Evolutionary conservation across 2,888 invertebrate species (phyloP), one percentile per base, ranked within the genome.

Genomic region (Lepetodrilus schrolli): DNA sequence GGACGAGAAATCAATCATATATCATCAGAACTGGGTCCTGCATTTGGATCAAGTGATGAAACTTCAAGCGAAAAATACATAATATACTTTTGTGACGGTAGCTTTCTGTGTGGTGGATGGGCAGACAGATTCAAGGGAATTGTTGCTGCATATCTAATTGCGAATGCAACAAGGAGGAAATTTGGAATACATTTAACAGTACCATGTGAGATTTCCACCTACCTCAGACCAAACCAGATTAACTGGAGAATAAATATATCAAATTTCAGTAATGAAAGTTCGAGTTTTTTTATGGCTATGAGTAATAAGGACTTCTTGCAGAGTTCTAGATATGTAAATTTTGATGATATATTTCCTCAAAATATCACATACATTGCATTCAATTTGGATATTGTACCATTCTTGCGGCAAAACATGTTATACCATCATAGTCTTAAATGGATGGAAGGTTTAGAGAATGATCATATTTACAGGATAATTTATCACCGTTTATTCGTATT

Each of bases 101-200:
- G 21, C 0, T 68, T 68, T 17, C 13, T 7, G 26, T 68, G 68
- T 47, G 68, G 68, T 8, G 68, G 68, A 1, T 68, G 68, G 68
- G 47, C 68, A 1, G 68, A 68, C 47, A 3, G 68, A 21, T 47
- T 68, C 17, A 68, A 68, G 26, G 68, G 68, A 38, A 47, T 68
- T 13, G 47, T 47, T 13, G 43, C 47, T 4, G 26, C 23, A 23
- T 68, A 68, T n/a, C 68, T 68, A 4, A 43, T 68, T 7, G 38
- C 68, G 10, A 38, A 68, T 30, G 68, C 47, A 2, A 68, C 68
- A 23, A 68, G 47, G 26, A 68, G 68, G 17, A 68, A 21, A 26
- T 68, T 68, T 10, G 68, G 68, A 8, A 68, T 68, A n/a, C 38
- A 47, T 26, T 26, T 68, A 26, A 68, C 68, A 13, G 26, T 43